phyloP scores from a whole-genome alignment of 2,797 vertebrate species.

The Cyprinodon diabolis region DNA sequence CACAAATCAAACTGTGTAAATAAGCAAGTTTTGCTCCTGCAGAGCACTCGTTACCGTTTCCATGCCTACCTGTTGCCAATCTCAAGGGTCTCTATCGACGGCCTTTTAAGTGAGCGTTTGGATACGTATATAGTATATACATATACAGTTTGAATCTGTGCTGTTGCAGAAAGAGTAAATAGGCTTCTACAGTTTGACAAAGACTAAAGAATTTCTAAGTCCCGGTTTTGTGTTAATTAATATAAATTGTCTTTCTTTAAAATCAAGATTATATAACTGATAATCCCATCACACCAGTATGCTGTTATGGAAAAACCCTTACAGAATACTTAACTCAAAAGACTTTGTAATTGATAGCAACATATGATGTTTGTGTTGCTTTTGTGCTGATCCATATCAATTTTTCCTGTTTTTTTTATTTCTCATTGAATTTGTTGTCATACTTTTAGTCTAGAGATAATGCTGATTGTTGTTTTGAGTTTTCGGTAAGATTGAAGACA shows the following conservation, averaged over 20 bases:
- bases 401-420: not conserved
- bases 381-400: not conserved
- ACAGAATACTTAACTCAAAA: not conserved
- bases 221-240: conserved; percentile 32
- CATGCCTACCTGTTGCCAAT: conserved; percentile 68
- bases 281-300: conserved; percentile 9
- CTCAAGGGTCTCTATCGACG: conserved; percentile 65
- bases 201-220: conserved; percentile 41
- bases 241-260: conserved; percentile 21
- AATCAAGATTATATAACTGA: conserved; percentile 23
- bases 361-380: not conserved
- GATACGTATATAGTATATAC: conserved; percentile 20
- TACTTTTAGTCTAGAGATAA: conserved; percentile 6
- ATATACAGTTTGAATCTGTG: conserved; percentile 18
- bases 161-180: not conserved
- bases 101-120: conserved; percentile 50
- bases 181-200: conserved; percentile 35
- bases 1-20: conserved; percentile 76
- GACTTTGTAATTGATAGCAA: not conserved
- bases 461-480: not conserved
- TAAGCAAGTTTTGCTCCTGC: conserved; percentile 61
- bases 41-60: conserved; percentile 55
- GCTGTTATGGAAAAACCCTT: conserved; percentile 5
- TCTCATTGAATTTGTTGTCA: not conserved
- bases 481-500: not conserved